Percentiles rank a stretch among this genome's conserved stretches.
Evolutionary conservation across 2,113 vertebrate genomes (phyloP).

Genomic region (Manacus vitellinus): DNA sequence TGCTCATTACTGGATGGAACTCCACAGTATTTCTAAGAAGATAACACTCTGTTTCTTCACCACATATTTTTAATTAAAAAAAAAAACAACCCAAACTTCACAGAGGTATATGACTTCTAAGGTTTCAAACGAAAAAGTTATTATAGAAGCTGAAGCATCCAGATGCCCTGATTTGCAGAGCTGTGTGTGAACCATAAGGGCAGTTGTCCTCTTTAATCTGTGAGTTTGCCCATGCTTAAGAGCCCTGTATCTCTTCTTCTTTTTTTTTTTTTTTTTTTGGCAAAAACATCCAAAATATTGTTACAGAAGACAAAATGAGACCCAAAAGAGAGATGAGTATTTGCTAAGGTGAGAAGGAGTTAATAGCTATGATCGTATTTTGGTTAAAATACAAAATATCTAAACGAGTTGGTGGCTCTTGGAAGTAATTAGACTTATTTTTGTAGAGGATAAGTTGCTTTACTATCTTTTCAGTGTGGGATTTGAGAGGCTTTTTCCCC

Average conservation of each 20-base stretch:
- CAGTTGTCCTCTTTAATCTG: neutral
- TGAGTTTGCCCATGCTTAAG: neutral
- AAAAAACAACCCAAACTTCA: neutral
- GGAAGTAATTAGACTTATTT: neutral
- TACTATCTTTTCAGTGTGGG: neutral
- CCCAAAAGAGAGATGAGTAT: neutral
- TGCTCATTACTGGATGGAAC: neutral
- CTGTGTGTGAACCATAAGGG: neutral
- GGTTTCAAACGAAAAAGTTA: neutral
- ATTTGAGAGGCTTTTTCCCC: neutral
- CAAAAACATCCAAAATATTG: neutral
- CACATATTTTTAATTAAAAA: neutral
- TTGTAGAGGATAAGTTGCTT: neutral
- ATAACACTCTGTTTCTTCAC: neutral
- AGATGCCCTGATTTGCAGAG: neutral
- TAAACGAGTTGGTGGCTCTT: neutral
- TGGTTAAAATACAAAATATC: neutral
- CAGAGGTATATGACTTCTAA: neutral
- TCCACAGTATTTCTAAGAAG: neutral
- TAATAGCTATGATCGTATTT: neutral
- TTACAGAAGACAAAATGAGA: neutral
- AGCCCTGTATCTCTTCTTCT: neutral
- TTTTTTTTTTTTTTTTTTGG: neutral
- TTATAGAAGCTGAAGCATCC: neutral
- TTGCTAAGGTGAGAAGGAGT: neutral